Evolutionary conservation across 2,113 vertebrate species (phyloP).

Genomic region (Ophthalmotilapia sp.): DNA sequence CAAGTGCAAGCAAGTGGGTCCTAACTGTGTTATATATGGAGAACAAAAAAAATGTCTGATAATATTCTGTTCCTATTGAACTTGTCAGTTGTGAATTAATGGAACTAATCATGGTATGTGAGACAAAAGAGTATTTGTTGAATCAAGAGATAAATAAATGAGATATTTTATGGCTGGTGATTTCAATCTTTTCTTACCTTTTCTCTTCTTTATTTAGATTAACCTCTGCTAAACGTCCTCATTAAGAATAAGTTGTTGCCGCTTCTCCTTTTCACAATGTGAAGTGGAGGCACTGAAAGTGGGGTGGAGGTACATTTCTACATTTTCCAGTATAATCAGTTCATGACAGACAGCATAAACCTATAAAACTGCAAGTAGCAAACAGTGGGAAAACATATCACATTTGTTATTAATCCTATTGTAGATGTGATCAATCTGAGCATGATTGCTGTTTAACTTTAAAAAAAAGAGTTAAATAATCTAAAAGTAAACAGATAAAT

Average conservation of each 20-base stretch:
- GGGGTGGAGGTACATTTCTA: not conserved
- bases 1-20: constrained; percentile 63
- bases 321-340: not conserved
- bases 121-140: constrained; percentile 64
- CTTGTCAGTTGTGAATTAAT: constrained; percentile 62
- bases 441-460: not conserved
- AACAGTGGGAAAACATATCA: not conserved
- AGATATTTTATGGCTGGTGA: constrained; percentile 65
- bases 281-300: not conserved
- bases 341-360: not conserved
- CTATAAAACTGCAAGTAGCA: not conserved
- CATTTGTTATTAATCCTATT: not conserved
- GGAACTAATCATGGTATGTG: constrained; percentile 65
- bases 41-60: constrained; percentile 34
- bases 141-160: constrained; percentile 67
- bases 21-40: constrained; percentile 45
- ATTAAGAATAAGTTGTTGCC: not conserved
- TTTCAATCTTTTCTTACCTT: constrained; percentile 32
- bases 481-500: not conserved
- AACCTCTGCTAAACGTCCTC: not conserved
- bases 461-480: not conserved
- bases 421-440: not conserved
- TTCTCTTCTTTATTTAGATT: not conserved
- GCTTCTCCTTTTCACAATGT: not conserved
- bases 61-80: constrained; percentile 60